A percentile compares a stretch with the other conserved stretches of the same genome.
Evolutionary conservation across 2,113 vertebrate species (phyloP).

Genomic region (Paramisgurnus dabryanus): DNA sequence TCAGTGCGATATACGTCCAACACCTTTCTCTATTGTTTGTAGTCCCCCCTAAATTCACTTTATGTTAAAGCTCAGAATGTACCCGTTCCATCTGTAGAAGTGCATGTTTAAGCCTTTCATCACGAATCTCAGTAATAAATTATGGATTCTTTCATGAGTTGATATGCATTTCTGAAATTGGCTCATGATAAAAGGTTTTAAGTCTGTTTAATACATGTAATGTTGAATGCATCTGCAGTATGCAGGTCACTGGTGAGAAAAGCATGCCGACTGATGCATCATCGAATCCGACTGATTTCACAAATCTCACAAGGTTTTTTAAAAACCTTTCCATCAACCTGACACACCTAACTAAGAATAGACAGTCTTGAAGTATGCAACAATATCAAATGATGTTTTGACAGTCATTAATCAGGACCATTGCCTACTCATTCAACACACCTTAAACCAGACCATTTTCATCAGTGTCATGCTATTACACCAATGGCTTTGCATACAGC

Average conservation of each 20-base stretch:
- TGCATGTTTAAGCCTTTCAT: conserved; percentile 32
- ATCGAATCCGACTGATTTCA: conserved; percentile 26
- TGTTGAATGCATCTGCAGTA: not conserved
- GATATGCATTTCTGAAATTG: conserved; percentile 29
- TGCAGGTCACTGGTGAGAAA: not conserved
- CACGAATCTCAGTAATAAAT: conserved; percentile 41
- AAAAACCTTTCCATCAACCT: conserved; percentile 5
- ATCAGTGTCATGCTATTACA: not conserved
- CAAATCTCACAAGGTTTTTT: not conserved
- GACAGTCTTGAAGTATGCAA: not conserved
- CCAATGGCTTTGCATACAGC: conserved; percentile 2
- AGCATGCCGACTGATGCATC: not conserved
- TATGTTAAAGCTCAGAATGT: conserved; percentile 11
- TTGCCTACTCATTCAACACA: conserved; percentile 25
- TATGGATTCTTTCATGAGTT: conserved; percentile 24
- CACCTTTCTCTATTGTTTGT: not conserved
- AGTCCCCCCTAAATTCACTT: conserved; percentile 32
- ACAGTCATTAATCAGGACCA: conserved; percentile 32
- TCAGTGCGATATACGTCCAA: conserved; percentile 1
- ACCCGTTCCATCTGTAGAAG: not conserved
- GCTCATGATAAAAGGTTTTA: conserved; percentile 33
- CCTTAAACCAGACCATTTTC: not conserved
- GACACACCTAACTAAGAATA: conserved; percentile 19
- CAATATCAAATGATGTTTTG: conserved; percentile 18
- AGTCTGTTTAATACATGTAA: conserved; percentile 35